Percentiles rank a stretch among this genome's conserved stretches.
Evolutionary conservation across 2,797 vertebrate genomes (phyloP).

Genomic region (Scarus forsteni): DNA sequence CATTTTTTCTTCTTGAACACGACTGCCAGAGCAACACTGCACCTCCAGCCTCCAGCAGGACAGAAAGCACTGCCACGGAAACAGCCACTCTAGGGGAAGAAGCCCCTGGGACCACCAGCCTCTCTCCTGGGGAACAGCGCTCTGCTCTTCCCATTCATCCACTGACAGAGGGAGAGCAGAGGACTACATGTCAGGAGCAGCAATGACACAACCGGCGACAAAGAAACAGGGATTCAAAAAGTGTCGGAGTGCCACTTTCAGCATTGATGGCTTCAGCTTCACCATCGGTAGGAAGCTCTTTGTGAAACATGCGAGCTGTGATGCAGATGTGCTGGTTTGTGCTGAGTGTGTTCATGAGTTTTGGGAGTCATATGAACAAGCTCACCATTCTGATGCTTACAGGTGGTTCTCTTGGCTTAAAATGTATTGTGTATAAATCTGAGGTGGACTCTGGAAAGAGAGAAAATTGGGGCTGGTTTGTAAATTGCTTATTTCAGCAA

Average conservation of each 20-base stretch:
- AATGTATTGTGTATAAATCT: slow-evolving; percentile 23
- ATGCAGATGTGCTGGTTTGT: too few species aligned
- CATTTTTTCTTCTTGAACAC: slow-evolving; percentile 18
- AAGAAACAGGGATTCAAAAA: slow-evolving; percentile 95
- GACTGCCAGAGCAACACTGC: slow-evolving; percentile 5
- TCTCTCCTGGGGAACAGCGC: slow-evolving; percentile 40
- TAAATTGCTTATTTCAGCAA: too few species aligned
- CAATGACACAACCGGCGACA: slow-evolving; percentile 86
- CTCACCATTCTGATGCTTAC: slow-evolving; percentile 5
- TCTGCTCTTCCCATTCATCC: slow-evolving; percentile 3
- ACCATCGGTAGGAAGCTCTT: slow-evolving; percentile 90
- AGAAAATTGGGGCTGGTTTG: too few species aligned
- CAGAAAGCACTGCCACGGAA: slow-evolving; percentile 43
- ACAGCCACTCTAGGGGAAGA: slow-evolving; percentile 32
- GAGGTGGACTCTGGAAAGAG: too few species aligned
- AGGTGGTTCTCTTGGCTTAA: slow-evolving; percentile 25
- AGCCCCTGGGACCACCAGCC: slow-evolving; percentile 7
- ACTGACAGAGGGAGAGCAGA: slow-evolving; percentile 28
- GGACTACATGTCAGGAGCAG: slow-evolving; percentile 1
- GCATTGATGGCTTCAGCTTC: slow-evolving; percentile 95
- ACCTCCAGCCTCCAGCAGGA: slow-evolving; percentile 25
- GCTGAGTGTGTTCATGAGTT: too few species aligned
- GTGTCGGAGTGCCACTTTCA: slow-evolving; percentile 93
- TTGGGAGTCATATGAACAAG: background rate
- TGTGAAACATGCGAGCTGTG: background rate